Conservation (phyloP, 2,113 vertebrate species). For the Stigmatopora argus region DNA sequence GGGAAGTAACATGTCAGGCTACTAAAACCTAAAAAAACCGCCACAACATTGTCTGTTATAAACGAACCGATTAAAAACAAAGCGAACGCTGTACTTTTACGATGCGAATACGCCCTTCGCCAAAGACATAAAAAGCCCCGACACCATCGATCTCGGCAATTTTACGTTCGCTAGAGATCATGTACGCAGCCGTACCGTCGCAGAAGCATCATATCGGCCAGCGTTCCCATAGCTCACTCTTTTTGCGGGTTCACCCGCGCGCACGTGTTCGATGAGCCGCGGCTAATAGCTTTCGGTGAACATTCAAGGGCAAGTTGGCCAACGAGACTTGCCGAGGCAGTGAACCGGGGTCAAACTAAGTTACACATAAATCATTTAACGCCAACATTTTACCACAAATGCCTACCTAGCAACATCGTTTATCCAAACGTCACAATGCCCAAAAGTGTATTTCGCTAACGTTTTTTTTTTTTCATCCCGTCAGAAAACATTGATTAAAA, state of each 20-base stretch:
- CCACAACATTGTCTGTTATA: too few relatives aligned
- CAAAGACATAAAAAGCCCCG: too few relatives aligned
- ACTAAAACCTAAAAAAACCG: too few relatives aligned
- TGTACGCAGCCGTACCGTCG: neutral
- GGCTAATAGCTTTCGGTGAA: slow-evolving; percentile 48
- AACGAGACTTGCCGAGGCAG: slow-evolving; percentile 42
- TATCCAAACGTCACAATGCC: neutral
- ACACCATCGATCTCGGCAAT: too few relatives aligned
- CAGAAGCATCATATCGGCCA: slow-evolving; percentile 1
- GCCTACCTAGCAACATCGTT: neutral
- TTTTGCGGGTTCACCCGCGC: slow-evolving; percentile 13
- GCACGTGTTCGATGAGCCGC: slow-evolving; percentile 55
- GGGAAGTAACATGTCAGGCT: too few relatives aligned
- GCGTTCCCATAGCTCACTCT: slow-evolving; percentile 7
- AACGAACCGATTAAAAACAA: too few relatives aligned
- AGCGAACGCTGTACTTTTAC: too few relatives aligned
- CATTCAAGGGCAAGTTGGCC: slow-evolving; percentile 40
- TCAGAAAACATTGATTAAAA: neutral
- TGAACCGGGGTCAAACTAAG: slow-evolving; percentile 61
- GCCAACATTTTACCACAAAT: slow-evolving; percentile 14
- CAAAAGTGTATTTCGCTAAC: neutral
- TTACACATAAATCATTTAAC: slow-evolving; percentile 64
- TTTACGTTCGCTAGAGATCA: neutral
- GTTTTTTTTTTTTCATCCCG: neutral
- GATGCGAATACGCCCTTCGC: too few relatives aligned